phyloP scores from a whole-genome alignment of 2,797 vertebrate genomes.

The Octomys mimax region DNA sequence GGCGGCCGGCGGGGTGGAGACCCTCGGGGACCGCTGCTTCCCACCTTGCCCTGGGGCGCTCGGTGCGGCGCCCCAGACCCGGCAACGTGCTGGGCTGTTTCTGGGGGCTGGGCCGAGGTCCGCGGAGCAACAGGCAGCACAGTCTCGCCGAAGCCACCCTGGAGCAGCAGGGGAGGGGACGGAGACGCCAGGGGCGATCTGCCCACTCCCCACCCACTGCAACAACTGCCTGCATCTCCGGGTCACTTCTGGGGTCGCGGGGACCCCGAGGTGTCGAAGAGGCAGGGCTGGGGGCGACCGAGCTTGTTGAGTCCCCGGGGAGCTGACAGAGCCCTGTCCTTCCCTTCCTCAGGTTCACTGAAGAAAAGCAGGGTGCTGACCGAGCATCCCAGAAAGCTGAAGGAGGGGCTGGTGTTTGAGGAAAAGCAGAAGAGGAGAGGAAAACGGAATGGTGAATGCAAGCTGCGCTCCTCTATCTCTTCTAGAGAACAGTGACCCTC shows the following conservation, averaged over 20 bases:
- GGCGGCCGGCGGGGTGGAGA: not conserved
- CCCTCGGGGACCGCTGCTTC: not conserved
- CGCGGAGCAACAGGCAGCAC: constrained; percentile 65
- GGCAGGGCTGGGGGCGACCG: not conserved
- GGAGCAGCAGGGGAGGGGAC: not conserved
- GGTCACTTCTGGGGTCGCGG: not conserved
- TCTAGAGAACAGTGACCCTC: not conserved
- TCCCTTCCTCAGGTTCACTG: not conserved
- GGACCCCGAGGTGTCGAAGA: not conserved
- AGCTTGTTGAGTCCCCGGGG: not conserved
- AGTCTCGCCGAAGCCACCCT: not conserved
- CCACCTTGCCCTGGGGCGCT: not conserved
- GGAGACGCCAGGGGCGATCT: not conserved
- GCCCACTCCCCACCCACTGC: not conserved
- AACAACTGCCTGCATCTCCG: not conserved
- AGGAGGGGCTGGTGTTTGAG: not conserved
- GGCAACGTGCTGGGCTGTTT: not conserved
- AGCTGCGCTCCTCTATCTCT: not conserved
- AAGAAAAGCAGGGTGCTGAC: not conserved
- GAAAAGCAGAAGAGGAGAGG: not conserved
- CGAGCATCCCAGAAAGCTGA: not conserved
- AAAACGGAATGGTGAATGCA: not conserved
- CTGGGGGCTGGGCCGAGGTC: constrained; percentile 26
- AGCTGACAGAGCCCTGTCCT: not conserved
- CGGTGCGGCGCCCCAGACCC: not conserved